Conservation (phyloP, 1,140 invertebrate genomes). For the Cephus cinctus region DNA sequence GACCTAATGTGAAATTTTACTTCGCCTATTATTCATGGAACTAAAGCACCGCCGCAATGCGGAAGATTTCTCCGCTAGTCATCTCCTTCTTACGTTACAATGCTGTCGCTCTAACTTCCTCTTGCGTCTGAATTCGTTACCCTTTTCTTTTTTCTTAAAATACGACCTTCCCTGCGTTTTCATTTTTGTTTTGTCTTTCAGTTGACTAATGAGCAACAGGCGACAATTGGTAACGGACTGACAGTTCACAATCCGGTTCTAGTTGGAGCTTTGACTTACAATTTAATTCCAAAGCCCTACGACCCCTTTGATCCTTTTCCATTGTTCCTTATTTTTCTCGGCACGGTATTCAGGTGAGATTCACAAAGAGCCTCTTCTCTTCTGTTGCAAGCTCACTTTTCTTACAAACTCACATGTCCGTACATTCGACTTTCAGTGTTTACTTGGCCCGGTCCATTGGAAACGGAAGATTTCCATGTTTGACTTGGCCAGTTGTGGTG, state of each 20-base stretch:
- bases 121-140: no score
- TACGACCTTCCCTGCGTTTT: neutral
- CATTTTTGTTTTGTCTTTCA: constrained; percentile 24
- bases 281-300: constrained; percentile 39
- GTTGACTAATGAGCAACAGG: constrained; percentile 40
- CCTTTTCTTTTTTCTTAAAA: no score
- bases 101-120: no score
- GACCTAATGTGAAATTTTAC: no score
- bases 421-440: constrained; percentile 24
- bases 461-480: constrained; percentile 33
- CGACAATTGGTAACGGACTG: constrained; percentile 42
- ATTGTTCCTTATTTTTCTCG: constrained; percentile 29
- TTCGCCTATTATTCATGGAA: no score
- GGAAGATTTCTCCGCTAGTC: no score
- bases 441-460: constrained; percentile 37
- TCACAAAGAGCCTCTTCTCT: constrained; percentile 3
- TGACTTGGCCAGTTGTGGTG: constrained; percentile 46
- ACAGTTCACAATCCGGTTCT: constrained; percentile 52
- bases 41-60: no score
- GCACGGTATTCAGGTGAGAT: constrained; percentile 38
- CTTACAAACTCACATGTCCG: neutral
- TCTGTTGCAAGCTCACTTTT: neutral
- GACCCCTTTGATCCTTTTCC: constrained; percentile 39
- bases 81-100: no score
- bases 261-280: constrained; percentile 46